phyloP scores from a whole-genome alignment of 1,140 invertebrate species.

The Pachyrhynchus sulphureomaculatus region DNA sequence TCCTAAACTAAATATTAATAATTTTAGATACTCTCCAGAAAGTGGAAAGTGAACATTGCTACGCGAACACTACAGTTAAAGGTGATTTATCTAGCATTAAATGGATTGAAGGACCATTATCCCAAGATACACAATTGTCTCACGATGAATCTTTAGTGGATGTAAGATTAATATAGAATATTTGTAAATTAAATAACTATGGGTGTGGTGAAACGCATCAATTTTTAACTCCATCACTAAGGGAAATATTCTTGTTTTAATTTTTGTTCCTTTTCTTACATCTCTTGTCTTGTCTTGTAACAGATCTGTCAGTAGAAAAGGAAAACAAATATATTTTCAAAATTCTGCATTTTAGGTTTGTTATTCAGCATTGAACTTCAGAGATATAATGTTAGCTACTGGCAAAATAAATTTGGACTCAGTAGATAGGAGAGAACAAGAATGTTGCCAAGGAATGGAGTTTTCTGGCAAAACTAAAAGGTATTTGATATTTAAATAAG shows the following conservation, averaged over 20 bases:
- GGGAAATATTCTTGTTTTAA: no score
- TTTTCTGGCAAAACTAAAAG: slow-evolving; percentile 59
- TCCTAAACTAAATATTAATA: not conserved
- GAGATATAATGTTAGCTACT: slow-evolving; percentile 76
- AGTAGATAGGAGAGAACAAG: slow-evolving; percentile 58
- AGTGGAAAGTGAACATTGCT: slow-evolving; percentile 65
- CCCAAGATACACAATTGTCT: slow-evolving; percentile 51
- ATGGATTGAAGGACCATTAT: slow-evolving; percentile 73
- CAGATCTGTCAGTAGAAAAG: no score
- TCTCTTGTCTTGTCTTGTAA: no score
- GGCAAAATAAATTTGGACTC: slow-evolving; percentile 69
- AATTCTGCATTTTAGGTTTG: slow-evolving; percentile 58
- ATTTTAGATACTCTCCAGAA: slow-evolving; percentile 40
- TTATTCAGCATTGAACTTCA: slow-evolving; percentile 73
- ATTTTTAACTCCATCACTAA: no score
- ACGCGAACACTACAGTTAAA: slow-evolving; percentile 72
- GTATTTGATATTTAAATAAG: no score
- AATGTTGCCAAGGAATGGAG: slow-evolving; percentile 73
- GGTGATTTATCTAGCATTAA: slow-evolving; percentile 83
- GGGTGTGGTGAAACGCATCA: no score
- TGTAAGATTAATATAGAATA: not conserved
- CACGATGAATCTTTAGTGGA: slow-evolving; percentile 48
- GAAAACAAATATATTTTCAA: no score
- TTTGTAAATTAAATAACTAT: no score
- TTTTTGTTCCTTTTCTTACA: no score